Base-by-base conservation (phyloP, 2,113 vertebrate genomes). In the Rhadina sibilatrix region DNA sequence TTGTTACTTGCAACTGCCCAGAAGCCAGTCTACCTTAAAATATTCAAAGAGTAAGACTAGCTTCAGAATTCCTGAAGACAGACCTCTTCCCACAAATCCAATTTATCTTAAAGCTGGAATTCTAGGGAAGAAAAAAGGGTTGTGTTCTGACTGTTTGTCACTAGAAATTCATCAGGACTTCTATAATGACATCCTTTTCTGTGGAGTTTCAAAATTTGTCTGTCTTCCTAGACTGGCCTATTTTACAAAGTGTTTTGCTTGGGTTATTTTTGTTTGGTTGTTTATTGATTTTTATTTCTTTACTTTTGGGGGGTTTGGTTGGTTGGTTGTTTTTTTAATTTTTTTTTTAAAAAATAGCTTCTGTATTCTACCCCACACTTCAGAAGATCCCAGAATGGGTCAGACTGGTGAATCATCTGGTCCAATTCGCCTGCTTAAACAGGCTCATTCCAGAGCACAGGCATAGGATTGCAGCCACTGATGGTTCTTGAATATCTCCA, bases 111-210 rank as follows among this genome's bases (percentile, higher is more conserved):
- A 69, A 57, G 4, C 4, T 79, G 18, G 30, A 50, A 59, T 80
- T 71, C 46, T 61, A 49, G 11, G 13, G 2, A 42, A 77, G 23
- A 53, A 38, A n/a, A n/a, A 37, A 57, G 0, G 1, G 3, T 6
- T 80, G 4, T 3, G 27, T 74, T 79, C n/a, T 54, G 35, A 33
- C 9, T 47, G 5, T 57, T 54, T 83, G 8, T 42, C 8, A 5
- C 9, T 37, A 49, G 18, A 81, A 91, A 49, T 78, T 54, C 2
- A 40, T 74, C 23, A 15, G 24, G 60, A 27, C 11, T 65, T 83
- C 28, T 40, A 28, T 24, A 68, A 59, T 46, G 6, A 17, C 4
- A 16, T 59, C 21, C 5, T 63, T 82, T 91, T 38, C 10, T 68
- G 12, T 40, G 23, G 7, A 47, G 10, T 22, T 76, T 77, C 44